A percentile compares a stretch with the other conserved stretches of the same genome.
Conservation (phyloP, 2,113 vertebrate species). For the Arizona elegans region DNA sequence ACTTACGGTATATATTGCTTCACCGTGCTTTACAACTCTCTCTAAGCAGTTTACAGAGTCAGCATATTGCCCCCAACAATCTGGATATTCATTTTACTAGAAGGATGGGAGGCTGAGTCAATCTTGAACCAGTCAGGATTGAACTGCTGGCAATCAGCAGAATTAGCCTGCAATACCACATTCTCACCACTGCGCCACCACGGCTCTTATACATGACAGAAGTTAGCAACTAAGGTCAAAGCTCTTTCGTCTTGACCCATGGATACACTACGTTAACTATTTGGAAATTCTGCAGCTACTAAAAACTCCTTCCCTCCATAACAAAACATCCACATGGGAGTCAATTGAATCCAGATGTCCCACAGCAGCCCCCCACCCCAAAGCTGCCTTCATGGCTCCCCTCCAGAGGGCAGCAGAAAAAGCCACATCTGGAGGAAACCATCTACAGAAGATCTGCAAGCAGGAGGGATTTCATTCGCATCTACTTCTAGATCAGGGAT, state of each 20-base stretch:
- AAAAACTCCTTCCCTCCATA: constrained; percentile 6
- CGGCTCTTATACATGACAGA: background rate
- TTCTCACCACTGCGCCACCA: too few species aligned
- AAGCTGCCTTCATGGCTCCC: constrained; percentile 30
- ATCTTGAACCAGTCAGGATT: too few species aligned
- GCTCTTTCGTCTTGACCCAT: constrained; percentile 26
- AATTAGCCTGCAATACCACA: too few species aligned
- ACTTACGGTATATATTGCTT: too few species aligned
- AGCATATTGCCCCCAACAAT: too few species aligned
- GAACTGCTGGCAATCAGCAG: too few species aligned
- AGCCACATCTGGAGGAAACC: background rate
- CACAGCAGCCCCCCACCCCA: fast-evolving
- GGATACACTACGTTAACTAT: constrained; percentile 38
- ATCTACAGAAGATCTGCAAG: background rate
- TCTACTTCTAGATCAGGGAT: background rate
- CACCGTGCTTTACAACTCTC: too few species aligned
- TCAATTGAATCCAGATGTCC: constrained; percentile 51
- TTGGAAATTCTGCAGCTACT: constrained; percentile 51
- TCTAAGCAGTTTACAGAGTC: too few species aligned
- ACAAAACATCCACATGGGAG: background rate
- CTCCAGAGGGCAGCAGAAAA: background rate
- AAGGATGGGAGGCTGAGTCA: too few species aligned
- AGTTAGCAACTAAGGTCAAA: background rate
- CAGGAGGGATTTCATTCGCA: background rate
- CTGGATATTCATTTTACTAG: too few species aligned